phyloP scores from a whole-genome alignment of 2,888 invertebrate species.

The Catocala fraxini region DNA sequence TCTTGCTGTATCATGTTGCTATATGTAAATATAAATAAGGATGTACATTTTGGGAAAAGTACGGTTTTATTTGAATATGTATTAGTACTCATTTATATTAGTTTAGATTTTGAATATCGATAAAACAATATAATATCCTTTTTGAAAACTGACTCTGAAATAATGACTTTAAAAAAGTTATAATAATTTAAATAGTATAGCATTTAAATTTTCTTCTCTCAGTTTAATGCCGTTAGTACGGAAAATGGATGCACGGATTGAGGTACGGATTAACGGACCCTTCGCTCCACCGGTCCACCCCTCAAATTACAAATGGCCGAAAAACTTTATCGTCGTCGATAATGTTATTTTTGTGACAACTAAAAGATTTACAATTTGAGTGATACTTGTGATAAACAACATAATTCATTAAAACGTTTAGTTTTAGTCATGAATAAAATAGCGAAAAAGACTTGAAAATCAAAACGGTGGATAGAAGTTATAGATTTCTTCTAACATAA shows the following conservation, averaged over 20 bases:
- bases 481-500: constrained; percentile 57
- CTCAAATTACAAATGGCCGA: constrained; percentile 62
- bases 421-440: constrained; percentile 32
- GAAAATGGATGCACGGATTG: too few species aligned
- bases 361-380: constrained; percentile 22
- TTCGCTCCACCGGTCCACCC: constrained; percentile 9
- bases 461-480: constrained; percentile 23
- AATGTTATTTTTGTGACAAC: constrained; percentile 41
- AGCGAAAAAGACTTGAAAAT: constrained; percentile 20
- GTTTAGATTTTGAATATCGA: too few species aligned
- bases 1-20: constrained; percentile 12
- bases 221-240: too few species aligned
- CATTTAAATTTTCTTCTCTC: too few species aligned
- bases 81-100: too few species aligned
- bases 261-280: not conserved
- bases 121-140: too few species aligned
- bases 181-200: too few species aligned
- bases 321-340: constrained; percentile 43
- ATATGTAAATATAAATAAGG: not conserved
- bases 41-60: not conserved
- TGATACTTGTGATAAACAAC: constrained; percentile 21
- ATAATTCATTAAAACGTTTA: constrained; percentile 14
- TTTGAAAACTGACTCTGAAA: too few species aligned
- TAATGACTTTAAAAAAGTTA: too few species aligned
- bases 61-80: not conserved